Base-by-base conservation (phyloP, 2,888 invertebrate species). In the Yponomeuta plumbellus region DNA sequence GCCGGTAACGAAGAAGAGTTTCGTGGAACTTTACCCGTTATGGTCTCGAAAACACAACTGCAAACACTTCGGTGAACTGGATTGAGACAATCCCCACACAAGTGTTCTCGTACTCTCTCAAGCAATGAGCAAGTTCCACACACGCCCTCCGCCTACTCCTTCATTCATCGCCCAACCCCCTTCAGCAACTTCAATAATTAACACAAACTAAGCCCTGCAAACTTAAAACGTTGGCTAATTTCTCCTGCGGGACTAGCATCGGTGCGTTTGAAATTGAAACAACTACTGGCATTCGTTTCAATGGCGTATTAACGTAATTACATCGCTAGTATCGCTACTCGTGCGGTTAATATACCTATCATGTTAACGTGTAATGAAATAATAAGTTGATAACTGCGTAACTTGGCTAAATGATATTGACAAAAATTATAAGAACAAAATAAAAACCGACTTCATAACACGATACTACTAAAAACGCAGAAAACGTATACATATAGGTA, bases 211-310 rank as follows among this genome's bases (percentile, higher is more conserved):
- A 83, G 77, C 81, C 80, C 80, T 81, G 77, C 79, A 79, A 84
- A 86, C 82, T 85, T 84, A 76, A 77, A 80, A 76, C 80, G 80
- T 82, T 80, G 81, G 79, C 80, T 83, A 81, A 84, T 83, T 81
- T 80, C 76, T 75, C 77, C 74, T 66, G 39, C 68, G 72, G 71
- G 72, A 73, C 71, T 8, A 71, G 66, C 70, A 71, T 73, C 73
- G 72, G 70, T 70, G 70, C 73, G 21, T 22, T 22, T 4, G 5
- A 20, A 59, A 59, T 59, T 20, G 20, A 59, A 59, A 59, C 22
- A 59, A 23, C 22, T 59, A 59, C 23, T 13, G 4, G 23, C 21
- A 59, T 59, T 59, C 22, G 21, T 58, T 21, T 58, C 2, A 58
- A 58, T 22, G 58, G 11, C 58, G 21, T 20, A 58, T 20, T 22